Percentiles rank a stretch among this genome's conserved stretches.
Evolutionary conservation across 2,797 vertebrate genomes (phyloP).

Genomic region (Chelon auratus): DNA sequence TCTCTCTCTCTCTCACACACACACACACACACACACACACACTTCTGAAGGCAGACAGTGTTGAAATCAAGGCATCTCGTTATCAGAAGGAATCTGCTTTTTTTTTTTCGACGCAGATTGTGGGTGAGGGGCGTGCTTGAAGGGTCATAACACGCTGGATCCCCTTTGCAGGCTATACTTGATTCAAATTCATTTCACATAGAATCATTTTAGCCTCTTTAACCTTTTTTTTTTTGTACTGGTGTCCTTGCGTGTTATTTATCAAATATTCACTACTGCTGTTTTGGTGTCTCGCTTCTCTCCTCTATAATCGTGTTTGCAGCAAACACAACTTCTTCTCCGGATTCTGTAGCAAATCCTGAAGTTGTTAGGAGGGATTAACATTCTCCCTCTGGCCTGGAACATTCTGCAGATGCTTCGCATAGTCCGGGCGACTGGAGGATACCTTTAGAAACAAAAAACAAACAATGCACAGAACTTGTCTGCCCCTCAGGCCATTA

Average conservation of each 20-base stretch:
- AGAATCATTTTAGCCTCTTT: neutral
- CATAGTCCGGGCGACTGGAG: slow-evolving; percentile 64
- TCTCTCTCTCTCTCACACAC: slow-evolving; percentile 7
- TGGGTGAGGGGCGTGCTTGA: slow-evolving; percentile 5
- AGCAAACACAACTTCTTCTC: slow-evolving; percentile 26
- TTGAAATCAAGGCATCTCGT: slow-evolving; percentile 53
- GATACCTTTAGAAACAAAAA: slow-evolving; percentile 63
- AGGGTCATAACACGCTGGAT: slow-evolving; percentile 45
- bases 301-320: slow-evolving; percentile 27
- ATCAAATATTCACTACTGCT: neutral
- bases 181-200: neutral
- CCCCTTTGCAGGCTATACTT: neutral
- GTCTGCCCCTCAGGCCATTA: slow-evolving; percentile 28
- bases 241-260: neutral
- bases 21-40: neutral
- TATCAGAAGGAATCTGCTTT: slow-evolving; percentile 49
- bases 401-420: slow-evolving; percentile 80
- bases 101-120: slow-evolving; percentile 31
- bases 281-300: slow-evolving; percentile 6
- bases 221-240: neutral
- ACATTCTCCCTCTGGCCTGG: slow-evolving; percentile 68
- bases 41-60: slow-evolving; percentile 11
- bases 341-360: slow-evolving; percentile 47
- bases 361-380: slow-evolving; percentile 74
- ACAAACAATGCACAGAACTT: slow-evolving; percentile 54